Conservation (phyloP, 2,888 invertebrate species). For the Camptogramma bilineatum region DNA sequence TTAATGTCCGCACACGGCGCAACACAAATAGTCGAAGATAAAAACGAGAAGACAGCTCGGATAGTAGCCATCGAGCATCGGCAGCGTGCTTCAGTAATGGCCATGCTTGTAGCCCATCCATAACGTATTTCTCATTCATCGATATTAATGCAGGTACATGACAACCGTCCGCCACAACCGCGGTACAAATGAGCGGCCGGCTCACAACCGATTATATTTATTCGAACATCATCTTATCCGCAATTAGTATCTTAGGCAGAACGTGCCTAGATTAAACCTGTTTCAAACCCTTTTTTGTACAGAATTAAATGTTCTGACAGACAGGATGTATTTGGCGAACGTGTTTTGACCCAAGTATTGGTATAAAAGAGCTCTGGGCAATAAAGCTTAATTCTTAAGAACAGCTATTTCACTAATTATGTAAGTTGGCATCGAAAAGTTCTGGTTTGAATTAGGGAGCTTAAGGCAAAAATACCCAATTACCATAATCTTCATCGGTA, state of each 20-base stretch:
- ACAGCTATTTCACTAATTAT: slow-evolving; percentile 16
- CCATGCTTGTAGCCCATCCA: slow-evolving; percentile 81
- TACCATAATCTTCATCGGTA: slow-evolving; percentile 38
- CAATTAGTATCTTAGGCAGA: slow-evolving; percentile 72
- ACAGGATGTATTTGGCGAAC: neutral
- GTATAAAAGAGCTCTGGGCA: neutral
- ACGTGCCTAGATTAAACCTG: slow-evolving; percentile 47
- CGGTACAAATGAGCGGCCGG: slow-evolving; percentile 79
- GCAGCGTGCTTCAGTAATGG: slow-evolving; percentile 73
- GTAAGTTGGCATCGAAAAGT: slow-evolving; percentile 21
- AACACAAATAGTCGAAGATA: slow-evolving; percentile 73
- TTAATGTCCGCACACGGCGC: slow-evolving; percentile 62
- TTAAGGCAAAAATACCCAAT: slow-evolving; percentile 31
- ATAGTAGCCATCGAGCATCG: slow-evolving; percentile 66
- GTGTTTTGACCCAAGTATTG: neutral
- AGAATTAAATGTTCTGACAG: neutral
- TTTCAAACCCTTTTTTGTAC: neutral
- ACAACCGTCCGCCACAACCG: slow-evolving; percentile 73
- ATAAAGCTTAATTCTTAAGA: slow-evolving; percentile 4
- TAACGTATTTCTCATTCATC: slow-evolving; percentile 85
- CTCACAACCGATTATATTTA: slow-evolving; percentile 80
- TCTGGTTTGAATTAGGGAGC: slow-evolving; percentile 26
- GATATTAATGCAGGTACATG: slow-evolving; percentile 83
- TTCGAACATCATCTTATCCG: slow-evolving; percentile 78
- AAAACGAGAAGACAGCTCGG: slow-evolving; percentile 71